phyloP scores from a whole-genome alignment of 2,888 invertebrate species.

The Julus scandinavius region DNA sequence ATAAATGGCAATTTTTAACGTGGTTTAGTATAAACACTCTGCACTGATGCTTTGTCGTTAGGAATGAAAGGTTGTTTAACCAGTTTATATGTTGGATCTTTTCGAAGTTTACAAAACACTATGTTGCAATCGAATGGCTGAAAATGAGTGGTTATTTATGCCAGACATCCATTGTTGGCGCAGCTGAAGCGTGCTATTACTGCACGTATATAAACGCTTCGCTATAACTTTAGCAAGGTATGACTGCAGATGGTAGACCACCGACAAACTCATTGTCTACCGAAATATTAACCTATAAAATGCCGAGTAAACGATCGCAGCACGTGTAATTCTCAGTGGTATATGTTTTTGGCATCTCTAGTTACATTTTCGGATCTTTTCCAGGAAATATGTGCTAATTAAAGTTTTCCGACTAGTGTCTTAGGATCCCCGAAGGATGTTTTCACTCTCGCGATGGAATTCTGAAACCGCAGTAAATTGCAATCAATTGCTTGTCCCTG shows the following conservation, averaged over 20 bases:
- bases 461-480: constrained; percentile 34
- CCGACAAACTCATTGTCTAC: constrained; percentile 13
- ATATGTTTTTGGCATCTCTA: constrained; percentile 34
- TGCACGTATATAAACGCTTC: neutral
- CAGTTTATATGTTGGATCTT: neutral
- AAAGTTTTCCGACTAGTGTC: constrained; percentile 24
- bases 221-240: constrained; percentile 33
- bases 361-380: constrained; percentile 19
- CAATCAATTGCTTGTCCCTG: constrained; percentile 34
- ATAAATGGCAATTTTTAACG: no score
- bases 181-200: constrained; percentile 21
- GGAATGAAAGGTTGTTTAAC: neutral
- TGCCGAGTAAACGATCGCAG: neutral
- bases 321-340: neutral
- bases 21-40: neutral
- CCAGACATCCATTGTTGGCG: neutral
- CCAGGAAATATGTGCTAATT: constrained; percentile 39
- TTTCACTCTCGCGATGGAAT: neutral
- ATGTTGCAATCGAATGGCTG: constrained; percentile 34
- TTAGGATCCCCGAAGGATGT: constrained; percentile 34
- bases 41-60: neutral
- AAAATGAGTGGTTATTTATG: constrained; percentile 29
- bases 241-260: constrained; percentile 14
- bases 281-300: constrained; percentile 10
- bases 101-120: constrained; percentile 15